These are phyloP conservation scores for Drosophila macrospina DNA, from an alignment of 2,888 invertebrate genomes.

Conservation along the genomic window DNA sequence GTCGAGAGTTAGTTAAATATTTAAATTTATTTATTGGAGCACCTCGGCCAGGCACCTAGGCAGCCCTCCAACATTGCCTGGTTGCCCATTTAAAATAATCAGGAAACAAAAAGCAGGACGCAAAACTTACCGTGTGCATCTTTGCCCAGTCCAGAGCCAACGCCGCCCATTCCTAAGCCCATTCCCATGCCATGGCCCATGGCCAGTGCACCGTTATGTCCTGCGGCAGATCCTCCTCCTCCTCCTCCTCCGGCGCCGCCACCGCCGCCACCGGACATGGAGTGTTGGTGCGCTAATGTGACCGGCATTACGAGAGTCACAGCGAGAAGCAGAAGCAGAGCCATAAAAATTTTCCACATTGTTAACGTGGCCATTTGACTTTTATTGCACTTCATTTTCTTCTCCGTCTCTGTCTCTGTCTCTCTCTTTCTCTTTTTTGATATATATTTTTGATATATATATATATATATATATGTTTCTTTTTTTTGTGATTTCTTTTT, in stretches of 20 bases:
- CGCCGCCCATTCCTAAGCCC: constrained; percentile 25
- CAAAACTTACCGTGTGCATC: constrained; percentile 84
- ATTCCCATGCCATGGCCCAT: constrained; percentile 35
- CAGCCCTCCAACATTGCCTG: constrained; percentile 15
- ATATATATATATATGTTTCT: constrained; percentile 10
- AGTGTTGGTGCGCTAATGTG: constrained; percentile 81
- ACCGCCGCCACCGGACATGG: constrained; percentile 68
- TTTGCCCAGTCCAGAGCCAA: constrained; percentile 64
- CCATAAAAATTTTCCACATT: constrained; percentile 85
- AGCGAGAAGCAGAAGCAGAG: constrained; percentile 70
- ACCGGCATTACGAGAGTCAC: constrained; percentile 68
- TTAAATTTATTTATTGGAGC: constrained; percentile 76
- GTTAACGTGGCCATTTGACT: constrained; percentile 84
- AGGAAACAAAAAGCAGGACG: constrained; percentile 38
- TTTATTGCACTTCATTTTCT: constrained; percentile 85
- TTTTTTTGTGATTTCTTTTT: constrained; percentile 38
- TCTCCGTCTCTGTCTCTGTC: constrained; percentile 51
- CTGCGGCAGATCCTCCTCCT: constrained; percentile 44
- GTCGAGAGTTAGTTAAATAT: constrained; percentile 68
- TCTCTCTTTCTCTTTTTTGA: constrained; percentile 11
- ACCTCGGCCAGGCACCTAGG: constrained; percentile 25
- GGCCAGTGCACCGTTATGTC: constrained; percentile 49
- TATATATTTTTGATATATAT: constrained; percentile 11
- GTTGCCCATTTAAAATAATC: constrained; percentile 73
- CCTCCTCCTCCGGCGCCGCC: constrained; percentile 48